phyloP scores from a whole-genome alignment of 92 coral and sea anemone genomes.

The Porites lobata region DNA sequence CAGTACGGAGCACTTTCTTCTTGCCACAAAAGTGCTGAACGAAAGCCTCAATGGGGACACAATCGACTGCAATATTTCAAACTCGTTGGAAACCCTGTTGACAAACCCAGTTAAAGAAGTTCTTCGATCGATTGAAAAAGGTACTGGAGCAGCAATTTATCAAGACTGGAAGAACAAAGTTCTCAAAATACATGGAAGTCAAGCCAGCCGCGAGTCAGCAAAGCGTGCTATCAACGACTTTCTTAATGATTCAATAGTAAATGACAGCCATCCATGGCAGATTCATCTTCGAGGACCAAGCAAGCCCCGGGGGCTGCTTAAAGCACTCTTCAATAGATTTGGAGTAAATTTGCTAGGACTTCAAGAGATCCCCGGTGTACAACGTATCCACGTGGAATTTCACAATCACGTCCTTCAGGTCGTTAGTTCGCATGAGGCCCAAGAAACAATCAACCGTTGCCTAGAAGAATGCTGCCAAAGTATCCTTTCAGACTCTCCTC shows the following conservation, averaged over 20 bases:
- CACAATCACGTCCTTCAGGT: constrained; percentile 52
- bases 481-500: constrained; percentile 37
- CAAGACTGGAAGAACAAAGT: constrained; percentile 58
- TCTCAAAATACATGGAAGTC: constrained; percentile 55
- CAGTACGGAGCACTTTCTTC: constrained; percentile 64
- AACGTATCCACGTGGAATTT: constrained; percentile 45
- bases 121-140: constrained; percentile 43
- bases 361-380: constrained; percentile 57
- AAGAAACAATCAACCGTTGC: constrained; percentile 23
- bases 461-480: constrained; percentile 49
- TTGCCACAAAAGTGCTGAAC: constrained; percentile 31
- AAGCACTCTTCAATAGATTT: constrained; percentile 48
- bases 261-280: constrained; percentile 43
- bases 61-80: constrained; percentile 47
- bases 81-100: constrained; percentile 30
- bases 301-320: constrained; percentile 75
- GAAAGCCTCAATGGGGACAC: constrained; percentile 45
- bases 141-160: constrained; percentile 50
- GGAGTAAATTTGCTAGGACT: constrained; percentile 62
- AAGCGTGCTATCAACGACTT: constrained; percentile 47
- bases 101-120: constrained; percentile 32
- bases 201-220: constrained; percentile 54
- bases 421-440: constrained; percentile 65
- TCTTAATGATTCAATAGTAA: constrained; percentile 34
- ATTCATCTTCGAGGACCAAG: constrained; percentile 62